Conservation (phyloP, 2,797 vertebrate species). For the Danio kyathit region DNA sequence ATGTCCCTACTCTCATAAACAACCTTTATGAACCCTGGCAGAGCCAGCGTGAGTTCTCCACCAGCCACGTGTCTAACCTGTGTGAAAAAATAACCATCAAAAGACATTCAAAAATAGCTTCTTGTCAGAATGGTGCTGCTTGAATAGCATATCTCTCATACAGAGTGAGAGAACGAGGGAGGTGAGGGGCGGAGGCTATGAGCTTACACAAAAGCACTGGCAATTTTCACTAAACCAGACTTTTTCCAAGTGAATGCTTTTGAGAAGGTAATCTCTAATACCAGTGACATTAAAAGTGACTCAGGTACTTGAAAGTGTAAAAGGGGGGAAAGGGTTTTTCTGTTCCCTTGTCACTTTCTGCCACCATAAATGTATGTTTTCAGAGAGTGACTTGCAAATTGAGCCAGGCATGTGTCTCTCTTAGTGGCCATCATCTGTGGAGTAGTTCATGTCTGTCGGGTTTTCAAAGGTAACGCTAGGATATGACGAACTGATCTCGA, state of each 20-base stretch:
- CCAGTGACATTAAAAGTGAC: constrained; percentile 47
- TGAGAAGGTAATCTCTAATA: constrained; percentile 48
- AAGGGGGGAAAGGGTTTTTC: background rate
- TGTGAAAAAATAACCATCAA: constrained; percentile 56
- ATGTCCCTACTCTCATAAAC: background rate
- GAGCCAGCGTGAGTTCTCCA: background rate
- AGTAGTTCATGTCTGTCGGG: background rate
- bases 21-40: constrained; percentile 10
- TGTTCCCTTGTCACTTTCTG: constrained; percentile 10
- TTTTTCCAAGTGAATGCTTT: constrained; percentile 56
- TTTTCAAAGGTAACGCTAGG: background rate
- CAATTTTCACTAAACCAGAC: constrained; percentile 55
- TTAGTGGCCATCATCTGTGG: background rate
- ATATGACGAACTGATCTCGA: background rate
- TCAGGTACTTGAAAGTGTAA: constrained; percentile 32
- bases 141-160: constrained; percentile 32
- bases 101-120: constrained; percentile 55
- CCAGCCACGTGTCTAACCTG: constrained; percentile 46
- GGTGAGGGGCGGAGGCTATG: background rate
- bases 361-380: constrained; percentile 11
- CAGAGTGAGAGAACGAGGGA: constrained; percentile 8
- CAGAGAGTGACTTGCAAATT: background rate
- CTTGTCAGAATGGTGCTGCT: constrained; percentile 30
- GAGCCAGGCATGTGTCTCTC: background rate
- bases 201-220: constrained; percentile 39